A percentile compares a stretch with the other conserved stretches of the same genome.
phyloP scores from a whole-genome alignment of 2,888 invertebrate species.

The Drosophila mayaguana region DNA sequence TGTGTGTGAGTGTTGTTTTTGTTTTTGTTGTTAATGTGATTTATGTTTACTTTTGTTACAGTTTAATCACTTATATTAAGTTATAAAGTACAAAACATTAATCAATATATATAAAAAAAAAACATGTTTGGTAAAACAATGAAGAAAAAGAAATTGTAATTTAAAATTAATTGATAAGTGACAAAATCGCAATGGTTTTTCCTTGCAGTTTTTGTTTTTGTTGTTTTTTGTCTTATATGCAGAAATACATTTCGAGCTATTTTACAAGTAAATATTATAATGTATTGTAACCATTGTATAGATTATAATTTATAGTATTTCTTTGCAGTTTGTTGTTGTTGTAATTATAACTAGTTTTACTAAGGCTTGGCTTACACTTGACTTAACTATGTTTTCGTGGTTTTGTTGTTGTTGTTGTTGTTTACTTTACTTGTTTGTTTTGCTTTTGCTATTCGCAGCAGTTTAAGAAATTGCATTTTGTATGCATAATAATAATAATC shows the following conservation, averaged over 20 bases:
- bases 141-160: slow-evolving; percentile 34
- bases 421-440: slow-evolving; percentile 9
- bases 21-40: slow-evolving; percentile 31
- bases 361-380: slow-evolving; percentile 75
- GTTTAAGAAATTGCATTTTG: slow-evolving; percentile 60
- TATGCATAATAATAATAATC: slow-evolving; percentile 57
- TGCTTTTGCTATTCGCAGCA: slow-evolving; percentile 45
- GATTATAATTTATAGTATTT: slow-evolving; percentile 50
- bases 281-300: slow-evolving; percentile 59
- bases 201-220: slow-evolving; percentile 4
- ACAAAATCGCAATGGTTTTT: slow-evolving; percentile 22
- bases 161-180: slow-evolving; percentile 50
- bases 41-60: slow-evolving; percentile 49
- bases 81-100: slow-evolving; percentile 53
- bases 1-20: slow-evolving; percentile 42
- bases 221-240: slow-evolving; percentile 21
- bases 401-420: slow-evolving; percentile 18
- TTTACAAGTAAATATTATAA: slow-evolving; percentile 66
- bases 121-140: slow-evolving; percentile 53
- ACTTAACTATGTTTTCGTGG: slow-evolving; percentile 65
- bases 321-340: slow-evolving; percentile 30
- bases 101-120: slow-evolving; percentile 39
- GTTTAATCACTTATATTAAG: slow-evolving; percentile 44
- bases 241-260: slow-evolving; percentile 57
- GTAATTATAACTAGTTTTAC: slow-evolving; percentile 75